Evolutionary conservation across 2,113 vertebrate genomes (phyloP).

Genomic region (Cettia cetti): DNA sequence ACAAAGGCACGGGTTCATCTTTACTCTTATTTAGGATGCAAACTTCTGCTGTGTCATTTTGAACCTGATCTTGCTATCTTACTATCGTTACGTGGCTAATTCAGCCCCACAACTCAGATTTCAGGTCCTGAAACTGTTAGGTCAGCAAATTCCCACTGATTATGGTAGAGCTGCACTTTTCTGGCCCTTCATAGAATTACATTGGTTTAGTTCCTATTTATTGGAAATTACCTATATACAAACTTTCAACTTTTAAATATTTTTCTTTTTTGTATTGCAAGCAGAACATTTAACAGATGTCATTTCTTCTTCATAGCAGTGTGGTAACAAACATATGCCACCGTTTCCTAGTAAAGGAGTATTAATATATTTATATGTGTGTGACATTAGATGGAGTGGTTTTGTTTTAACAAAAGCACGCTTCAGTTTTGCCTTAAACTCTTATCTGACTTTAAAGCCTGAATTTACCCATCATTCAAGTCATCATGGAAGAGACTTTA

Average conservation of each 20-base stretch:
- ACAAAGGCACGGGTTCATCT: neutral
- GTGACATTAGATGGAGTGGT: neutral
- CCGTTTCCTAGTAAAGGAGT: neutral
- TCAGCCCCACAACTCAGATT: neutral
- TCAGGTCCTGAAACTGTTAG: neutral
- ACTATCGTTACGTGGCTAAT: neutral
- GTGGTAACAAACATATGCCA: neutral
- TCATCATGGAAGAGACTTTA: constrained; percentile 33
- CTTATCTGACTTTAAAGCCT: neutral
- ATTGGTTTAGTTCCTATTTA: neutral
- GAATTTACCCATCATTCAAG: constrained; percentile 34
- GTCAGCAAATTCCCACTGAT: neutral
- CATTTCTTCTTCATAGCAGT: neutral
- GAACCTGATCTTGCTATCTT: neutral
- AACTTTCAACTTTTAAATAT: neutral
- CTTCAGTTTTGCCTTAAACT: neutral
- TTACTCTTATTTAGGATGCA: neutral
- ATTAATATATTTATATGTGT: neutral
- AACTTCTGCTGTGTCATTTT: neutral
- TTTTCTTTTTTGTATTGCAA: neutral
- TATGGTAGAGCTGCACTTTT: neutral
- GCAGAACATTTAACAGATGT: neutral
- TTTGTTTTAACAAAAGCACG: constrained; percentile 1
- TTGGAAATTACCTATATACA: neutral
- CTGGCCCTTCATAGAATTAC: neutral